phyloP scores from a whole-genome alignment of 1,140 invertebrate species.

The Drosophila dunni region DNA sequence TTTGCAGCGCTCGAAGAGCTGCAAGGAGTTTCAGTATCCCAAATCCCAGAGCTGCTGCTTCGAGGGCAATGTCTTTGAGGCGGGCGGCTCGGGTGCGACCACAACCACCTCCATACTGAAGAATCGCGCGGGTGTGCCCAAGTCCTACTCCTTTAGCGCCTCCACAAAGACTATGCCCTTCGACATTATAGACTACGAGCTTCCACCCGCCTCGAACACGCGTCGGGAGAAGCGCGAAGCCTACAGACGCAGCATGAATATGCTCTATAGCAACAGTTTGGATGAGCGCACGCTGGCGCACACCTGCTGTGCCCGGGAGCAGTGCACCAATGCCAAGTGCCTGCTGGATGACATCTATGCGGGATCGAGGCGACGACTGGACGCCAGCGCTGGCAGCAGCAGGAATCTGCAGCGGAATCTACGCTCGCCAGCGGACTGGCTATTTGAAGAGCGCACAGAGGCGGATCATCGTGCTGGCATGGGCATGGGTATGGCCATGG shows the following conservation, averaged over 20 bases:
- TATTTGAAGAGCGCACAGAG: conserved; percentile 65
- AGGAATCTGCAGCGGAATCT: conserved; percentile 60
- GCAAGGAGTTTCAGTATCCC: conserved; percentile 82
- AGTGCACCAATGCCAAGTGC: conserved; percentile 80
- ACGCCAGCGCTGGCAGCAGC: conserved; percentile 68
- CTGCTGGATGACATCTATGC: conserved; percentile 81
- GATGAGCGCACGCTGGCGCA: conserved; percentile 63
- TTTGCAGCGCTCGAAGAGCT: conserved; percentile 79
- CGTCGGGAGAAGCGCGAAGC: conserved; percentile 76
- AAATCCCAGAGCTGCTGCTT: conserved; percentile 84
- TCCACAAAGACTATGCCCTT: conserved; percentile 81
- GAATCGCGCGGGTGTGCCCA: conserved; percentile 76
- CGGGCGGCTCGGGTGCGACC: conserved; percentile 31
- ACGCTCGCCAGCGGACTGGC: conserved; percentile 63
- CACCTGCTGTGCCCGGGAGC: conserved; percentile 75
- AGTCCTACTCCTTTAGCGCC: conserved; percentile 82
- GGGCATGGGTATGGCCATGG: conserved; percentile 4
- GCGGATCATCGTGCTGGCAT: conserved; percentile 51
- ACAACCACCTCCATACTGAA: conserved; percentile 71
- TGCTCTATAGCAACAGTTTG: conserved; percentile 73
- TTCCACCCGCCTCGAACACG: conserved; percentile 68
- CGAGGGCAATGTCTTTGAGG: conserved; percentile 69
- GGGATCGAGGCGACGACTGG: conserved; percentile 46
- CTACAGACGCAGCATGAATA: conserved; percentile 69
- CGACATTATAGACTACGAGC: conserved; percentile 82